These are phyloP conservation scores for Sialia sialis DNA, from an alignment of 2,113 vertebrate species.

Conservation along the genomic window DNA sequence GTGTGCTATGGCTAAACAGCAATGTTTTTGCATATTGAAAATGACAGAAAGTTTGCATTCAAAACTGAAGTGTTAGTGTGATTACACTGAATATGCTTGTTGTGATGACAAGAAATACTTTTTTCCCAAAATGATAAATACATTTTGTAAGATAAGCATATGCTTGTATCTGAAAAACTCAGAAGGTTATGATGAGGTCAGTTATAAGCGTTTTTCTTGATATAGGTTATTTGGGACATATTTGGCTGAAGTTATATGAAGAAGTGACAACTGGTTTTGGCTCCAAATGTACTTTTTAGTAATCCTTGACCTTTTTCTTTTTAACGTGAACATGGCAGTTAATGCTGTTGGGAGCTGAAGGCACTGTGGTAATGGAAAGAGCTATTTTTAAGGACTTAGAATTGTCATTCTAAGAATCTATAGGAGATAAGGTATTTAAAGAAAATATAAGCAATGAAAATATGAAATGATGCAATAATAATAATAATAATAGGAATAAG, in stretches of 20 bases:
- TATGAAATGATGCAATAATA: background rate
- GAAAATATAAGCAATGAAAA: background rate
- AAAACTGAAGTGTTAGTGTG: background rate
- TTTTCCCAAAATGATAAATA: background rate
- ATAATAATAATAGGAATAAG: background rate
- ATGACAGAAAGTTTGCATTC: conserved; percentile 21
- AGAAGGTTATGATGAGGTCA: background rate
- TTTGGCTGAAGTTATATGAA: background rate
- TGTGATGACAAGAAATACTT: background rate
- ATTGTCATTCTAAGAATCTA: background rate
- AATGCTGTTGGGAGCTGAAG: background rate
- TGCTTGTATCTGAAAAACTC: background rate
- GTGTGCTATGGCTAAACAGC: background rate
- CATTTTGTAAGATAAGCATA: background rate
- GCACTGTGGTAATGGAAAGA: background rate
- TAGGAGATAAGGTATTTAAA: background rate
- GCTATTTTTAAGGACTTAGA: background rate
- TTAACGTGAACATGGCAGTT: background rate
- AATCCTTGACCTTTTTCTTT: background rate
- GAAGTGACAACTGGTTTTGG: background rate
- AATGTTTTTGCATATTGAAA: background rate
- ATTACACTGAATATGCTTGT: background rate
- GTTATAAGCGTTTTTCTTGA: background rate
- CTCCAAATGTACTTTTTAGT: background rate
- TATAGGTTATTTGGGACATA: background rate